Evolutionary conservation across 1,140 invertebrate genomes (phyloP).

Genomic region (Heliconius eleuchia): DNA sequence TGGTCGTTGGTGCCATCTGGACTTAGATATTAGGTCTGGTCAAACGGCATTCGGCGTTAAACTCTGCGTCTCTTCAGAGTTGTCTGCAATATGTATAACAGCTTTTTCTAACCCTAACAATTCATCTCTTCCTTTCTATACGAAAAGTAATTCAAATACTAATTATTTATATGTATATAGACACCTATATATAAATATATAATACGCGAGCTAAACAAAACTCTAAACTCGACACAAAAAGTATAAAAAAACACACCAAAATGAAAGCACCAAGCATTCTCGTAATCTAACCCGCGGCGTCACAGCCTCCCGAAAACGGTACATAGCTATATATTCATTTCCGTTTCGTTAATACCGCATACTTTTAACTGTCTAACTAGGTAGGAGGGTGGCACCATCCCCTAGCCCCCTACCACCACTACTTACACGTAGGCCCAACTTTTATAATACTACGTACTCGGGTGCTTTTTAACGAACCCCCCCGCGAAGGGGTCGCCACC

Average conservation of each 20-base stretch:
- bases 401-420: conserved; percentile 54
- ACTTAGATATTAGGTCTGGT: too few relatives aligned
- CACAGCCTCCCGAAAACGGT: conserved; percentile 72
- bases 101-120: too few relatives aligned
- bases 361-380: conserved; percentile 79
- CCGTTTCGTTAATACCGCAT: conserved; percentile 80
- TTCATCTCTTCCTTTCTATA: too few relatives aligned
- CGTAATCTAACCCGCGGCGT: conserved; percentile 72
- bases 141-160: too few relatives aligned
- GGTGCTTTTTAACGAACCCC: conserved; percentile 75
- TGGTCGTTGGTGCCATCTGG: too few relatives aligned
- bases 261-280: conserved; percentile 70
- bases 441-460: conserved; percentile 80
- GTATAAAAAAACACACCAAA: conserved; percentile 51
- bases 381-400: conserved; percentile 45
- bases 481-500: conserved; percentile 67
- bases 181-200: background rate
- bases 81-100: too few relatives aligned
- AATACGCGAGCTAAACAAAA: conserved; percentile 40
- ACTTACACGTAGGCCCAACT: conserved; percentile 80
- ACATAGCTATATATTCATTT: conserved; percentile 79
- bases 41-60: too few relatives aligned
- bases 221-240: conserved; percentile 44
- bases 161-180: background rate
- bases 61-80: too few relatives aligned